Base-by-base conservation (phyloP, 2,797 vertebrate species). In the Coluber constrictor region DNA sequence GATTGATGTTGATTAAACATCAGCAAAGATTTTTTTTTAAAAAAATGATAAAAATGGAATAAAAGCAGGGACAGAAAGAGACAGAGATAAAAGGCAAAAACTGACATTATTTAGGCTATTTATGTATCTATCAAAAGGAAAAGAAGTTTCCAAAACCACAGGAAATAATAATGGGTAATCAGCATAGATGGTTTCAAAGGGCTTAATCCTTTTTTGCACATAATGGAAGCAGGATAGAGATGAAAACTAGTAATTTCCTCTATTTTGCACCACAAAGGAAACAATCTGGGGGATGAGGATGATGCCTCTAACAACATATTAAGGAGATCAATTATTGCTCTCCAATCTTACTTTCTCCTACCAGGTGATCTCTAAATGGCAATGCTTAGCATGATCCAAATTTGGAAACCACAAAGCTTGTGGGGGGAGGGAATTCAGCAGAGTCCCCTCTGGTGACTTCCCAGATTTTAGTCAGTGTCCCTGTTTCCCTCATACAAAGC, bases 361-460 rank as follows among this genome's bases (percentile, higher is more conserved):
- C 37, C 74, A 79, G 37, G 20, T 79, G 37, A 79, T 43, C 37
- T 79, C 74, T 79, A 79, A 79, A 18, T 79, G 37, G 23, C 37
- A 79, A 23, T 43, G 18, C 9, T 23, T 79, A 23, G 74, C 74
- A 43, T 79, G 37, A 43, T 23, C 37, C 74, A 79, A 43, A 79
- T 79, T 18, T 79, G 18, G 32, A 79, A 79, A 11, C 32, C 1
- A 4, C 32, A 79, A 79, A 23, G 1, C 32, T 79, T 16, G 3
- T 0, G 3, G 4, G 63, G 29, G 2, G 2, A 1, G 13, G 13
- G 29, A 1, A 63, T 15, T 74, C 32, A 37, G 32, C 7, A 74
- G 32, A 74, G 7, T 74, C 70, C 32, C 3, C 18, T 37, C 70
- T 74, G 70, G 32, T 4, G 16, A 20, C 18, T 37, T 20, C 16